These are phyloP conservation scores for Aplochiton taeniatus DNA, from an alignment of 2,797 vertebrate genomes.

Conservation along the genomic window DNA sequence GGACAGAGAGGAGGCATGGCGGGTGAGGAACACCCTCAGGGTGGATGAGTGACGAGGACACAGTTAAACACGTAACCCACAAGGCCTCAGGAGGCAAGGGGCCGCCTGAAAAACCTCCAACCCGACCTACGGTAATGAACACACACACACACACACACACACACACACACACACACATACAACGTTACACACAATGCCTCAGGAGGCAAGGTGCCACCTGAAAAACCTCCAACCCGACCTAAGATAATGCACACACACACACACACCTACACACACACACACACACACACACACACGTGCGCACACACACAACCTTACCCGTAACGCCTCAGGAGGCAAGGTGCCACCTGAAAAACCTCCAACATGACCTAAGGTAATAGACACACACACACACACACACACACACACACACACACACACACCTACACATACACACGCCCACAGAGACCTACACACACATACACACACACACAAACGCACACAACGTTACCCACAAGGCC, in stretches of 20 bases:
- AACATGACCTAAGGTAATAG: not conserved
- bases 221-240: no score
- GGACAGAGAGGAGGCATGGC: no score
- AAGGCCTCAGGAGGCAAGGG: not conserved
- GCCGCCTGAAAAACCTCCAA: slow-evolving; percentile 17
- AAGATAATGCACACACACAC: no score
- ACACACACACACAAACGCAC: slow-evolving; percentile 3
- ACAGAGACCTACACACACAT: not conserved
- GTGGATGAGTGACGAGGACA: not conserved
- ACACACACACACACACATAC: no score
- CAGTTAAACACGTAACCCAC: not conserved
- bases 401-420: slow-evolving; percentile 18
- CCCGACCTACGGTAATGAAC: no score
- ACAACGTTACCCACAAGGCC: slow-evolving; percentile 5
- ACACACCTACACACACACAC: slow-evolving; percentile 12
- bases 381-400: slow-evolving; percentile 20
- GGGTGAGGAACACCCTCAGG: no score
- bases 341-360: slow-evolving; percentile 2
- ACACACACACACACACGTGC: slow-evolving; percentile 18
- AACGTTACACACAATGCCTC: slow-evolving; percentile 5
- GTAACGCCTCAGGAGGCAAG: not conserved
- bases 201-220: no score
- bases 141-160: no score
- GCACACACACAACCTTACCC: slow-evolving; percentile 17
- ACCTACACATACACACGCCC: slow-evolving; percentile 21